Conservation (phyloP, 2,888 invertebrate genomes). For the Zhuqinia jingwanae region DNA sequence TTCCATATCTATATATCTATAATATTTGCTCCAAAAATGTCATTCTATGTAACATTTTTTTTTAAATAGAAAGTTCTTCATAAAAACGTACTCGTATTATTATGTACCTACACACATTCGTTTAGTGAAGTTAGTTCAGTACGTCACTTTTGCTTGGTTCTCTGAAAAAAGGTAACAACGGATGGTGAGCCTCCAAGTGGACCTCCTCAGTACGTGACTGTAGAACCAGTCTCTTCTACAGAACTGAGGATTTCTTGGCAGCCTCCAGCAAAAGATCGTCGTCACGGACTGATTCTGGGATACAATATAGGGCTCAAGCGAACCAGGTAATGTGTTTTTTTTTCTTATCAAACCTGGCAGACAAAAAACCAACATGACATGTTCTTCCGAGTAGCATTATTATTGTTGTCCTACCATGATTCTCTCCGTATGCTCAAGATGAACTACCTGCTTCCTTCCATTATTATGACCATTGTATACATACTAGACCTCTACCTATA, state of each 20-base stretch:
- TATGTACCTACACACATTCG: too few species aligned
- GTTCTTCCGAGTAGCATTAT: not conserved
- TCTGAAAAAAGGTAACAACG: conserved; percentile 80
- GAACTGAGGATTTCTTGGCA: conserved; percentile 89
- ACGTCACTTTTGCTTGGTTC: too few species aligned
- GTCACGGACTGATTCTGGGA: conserved; percentile 89
- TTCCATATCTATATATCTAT: too few species aligned
- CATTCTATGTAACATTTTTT: too few species aligned
- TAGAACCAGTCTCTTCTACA: conserved; percentile 86
- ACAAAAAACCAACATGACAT: conserved; percentile 25
- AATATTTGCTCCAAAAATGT: not conserved
- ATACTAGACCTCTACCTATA: not conserved
- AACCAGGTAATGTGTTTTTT: conserved; percentile 80
- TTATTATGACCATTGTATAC: not conserved
- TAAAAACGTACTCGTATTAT: too few species aligned
- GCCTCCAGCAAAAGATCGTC: conserved; percentile 87
- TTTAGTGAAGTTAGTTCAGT: too few species aligned
- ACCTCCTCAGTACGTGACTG: conserved; percentile 86
- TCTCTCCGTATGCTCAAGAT: too few species aligned
- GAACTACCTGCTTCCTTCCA: too few species aligned
- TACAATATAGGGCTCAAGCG: conserved; percentile 84
- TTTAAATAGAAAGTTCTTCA: too few species aligned
- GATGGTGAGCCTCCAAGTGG: conserved; percentile 87
- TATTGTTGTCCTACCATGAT: too few species aligned
- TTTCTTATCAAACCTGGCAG: conserved; percentile 30